These are phyloP conservation scores for Porites evermanni DNA, from an alignment of 92 coral and sea anemone genomes.

Conservation along the genomic window DNA sequence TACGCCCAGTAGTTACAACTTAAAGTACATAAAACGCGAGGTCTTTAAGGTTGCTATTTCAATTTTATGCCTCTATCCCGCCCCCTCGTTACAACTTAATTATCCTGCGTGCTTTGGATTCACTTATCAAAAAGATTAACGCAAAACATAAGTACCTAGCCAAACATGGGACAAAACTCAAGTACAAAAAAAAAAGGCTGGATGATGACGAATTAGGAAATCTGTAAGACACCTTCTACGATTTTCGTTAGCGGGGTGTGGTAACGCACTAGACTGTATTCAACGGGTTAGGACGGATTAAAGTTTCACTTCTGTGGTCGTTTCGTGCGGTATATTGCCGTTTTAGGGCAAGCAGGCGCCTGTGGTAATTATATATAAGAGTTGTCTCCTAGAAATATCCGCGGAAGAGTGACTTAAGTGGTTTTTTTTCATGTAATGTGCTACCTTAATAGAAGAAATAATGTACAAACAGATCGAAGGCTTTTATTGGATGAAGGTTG, in stretches of 20 bases:
- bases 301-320: not conserved
- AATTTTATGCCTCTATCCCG: constrained; percentile 63
- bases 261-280: not conserved
- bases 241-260: not conserved
- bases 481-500: constrained; percentile 29
- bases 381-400: constrained; percentile 21
- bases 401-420: constrained; percentile 30
- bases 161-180: constrained; percentile 47
- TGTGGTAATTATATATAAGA: constrained; percentile 8
- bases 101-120: constrained; percentile 26
- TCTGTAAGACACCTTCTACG: too few relatives aligned
- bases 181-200: constrained; percentile 19
- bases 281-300: too few relatives aligned
- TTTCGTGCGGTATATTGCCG: constrained; percentile 17
- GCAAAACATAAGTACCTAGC: constrained; percentile 26
- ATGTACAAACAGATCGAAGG: constrained; percentile 35
- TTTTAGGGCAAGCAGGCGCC: not conserved
- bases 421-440: constrained; percentile 28
- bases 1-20: constrained; percentile 43
- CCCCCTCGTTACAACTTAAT: constrained; percentile 72
- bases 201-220: not conserved
- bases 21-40: constrained; percentile 68
- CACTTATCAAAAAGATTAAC: constrained; percentile 47
- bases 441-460: constrained; percentile 10
- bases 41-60: constrained; percentile 70